phyloP scores from a whole-genome alignment of 2,888 invertebrate genomes.

The Lepidochrysops patricia region DNA sequence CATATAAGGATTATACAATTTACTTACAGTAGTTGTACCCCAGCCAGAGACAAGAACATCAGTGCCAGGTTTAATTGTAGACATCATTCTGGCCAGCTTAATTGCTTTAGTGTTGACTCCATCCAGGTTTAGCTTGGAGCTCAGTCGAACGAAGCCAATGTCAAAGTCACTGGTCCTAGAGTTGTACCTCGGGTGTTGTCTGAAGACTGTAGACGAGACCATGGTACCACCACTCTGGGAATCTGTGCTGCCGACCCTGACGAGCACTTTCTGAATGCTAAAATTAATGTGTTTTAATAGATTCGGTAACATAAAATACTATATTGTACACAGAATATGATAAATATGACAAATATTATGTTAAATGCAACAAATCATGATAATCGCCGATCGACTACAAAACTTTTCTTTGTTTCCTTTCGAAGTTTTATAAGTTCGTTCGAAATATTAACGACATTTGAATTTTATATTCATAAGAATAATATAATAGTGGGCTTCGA shows the following conservation, averaged over 20 bases:
- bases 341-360: too few species aligned
- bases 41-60: slow-evolving; percentile 46
- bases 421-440: too few species aligned
- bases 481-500: too few species aligned
- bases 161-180: slow-evolving; percentile 52
- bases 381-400: too few species aligned
- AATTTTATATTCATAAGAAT: too few species aligned
- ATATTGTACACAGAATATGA: too few species aligned
- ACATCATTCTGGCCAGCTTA: slow-evolving; percentile 28
- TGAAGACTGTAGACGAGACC: slow-evolving; percentile 39
- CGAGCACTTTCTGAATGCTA: slow-evolving; percentile 34
- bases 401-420: too few species aligned
- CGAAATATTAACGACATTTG: too few species aligned
- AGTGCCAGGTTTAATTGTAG: slow-evolving; percentile 32
- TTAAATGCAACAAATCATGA: background rate
- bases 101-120: slow-evolving; percentile 36
- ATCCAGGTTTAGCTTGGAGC: slow-evolving; percentile 40
- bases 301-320: background rate
- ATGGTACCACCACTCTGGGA: slow-evolving; percentile 45
- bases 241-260: slow-evolving; percentile 54
- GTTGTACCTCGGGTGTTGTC: slow-evolving; percentile 53
- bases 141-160: slow-evolving; percentile 47
- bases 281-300: slow-evolving; percentile 18
- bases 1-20: background rate
- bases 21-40: slow-evolving; percentile 38